Conservation (phyloP, 2,797 vertebrate species). For the Sarcophilus harrisii region DNA sequence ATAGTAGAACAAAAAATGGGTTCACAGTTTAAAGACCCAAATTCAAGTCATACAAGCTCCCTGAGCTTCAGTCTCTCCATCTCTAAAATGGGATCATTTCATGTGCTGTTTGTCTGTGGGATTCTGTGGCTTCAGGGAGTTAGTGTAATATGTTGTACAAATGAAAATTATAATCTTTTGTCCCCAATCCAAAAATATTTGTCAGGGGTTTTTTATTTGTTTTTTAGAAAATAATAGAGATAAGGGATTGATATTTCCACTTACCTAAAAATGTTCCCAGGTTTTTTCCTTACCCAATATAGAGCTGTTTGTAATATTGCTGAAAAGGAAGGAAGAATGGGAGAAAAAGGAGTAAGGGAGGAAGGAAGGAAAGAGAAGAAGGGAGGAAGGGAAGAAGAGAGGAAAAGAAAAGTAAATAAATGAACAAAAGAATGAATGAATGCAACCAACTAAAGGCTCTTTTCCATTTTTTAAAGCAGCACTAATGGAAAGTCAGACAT, state of each 20-base stretch:
- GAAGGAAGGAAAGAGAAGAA: not conserved
- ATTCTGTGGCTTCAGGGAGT: not conserved
- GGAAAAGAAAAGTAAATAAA: not conserved
- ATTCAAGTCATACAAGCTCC: not conserved
- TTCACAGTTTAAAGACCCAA: too few species aligned
- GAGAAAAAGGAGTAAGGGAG: not conserved
- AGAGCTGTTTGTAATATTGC: not conserved
- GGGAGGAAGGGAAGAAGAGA: not conserved
- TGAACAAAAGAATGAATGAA: not conserved
- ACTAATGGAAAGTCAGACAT: not conserved
- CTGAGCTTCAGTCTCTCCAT: not conserved
- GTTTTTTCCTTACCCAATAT: fast-evolving
- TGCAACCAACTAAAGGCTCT: not conserved
- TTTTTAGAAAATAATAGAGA: not conserved
- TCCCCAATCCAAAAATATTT: not conserved
- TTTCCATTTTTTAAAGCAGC: not conserved
- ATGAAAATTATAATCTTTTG: not conserved
- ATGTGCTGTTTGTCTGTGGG: not conserved
- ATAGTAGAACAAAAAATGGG: not conserved
- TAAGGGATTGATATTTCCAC: fast-evolving
- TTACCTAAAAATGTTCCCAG: fast-evolving
- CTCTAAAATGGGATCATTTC: not conserved
- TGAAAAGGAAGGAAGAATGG: not conserved
- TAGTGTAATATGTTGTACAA: not conserved
- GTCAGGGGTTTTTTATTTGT: not conserved